phyloP scores from a whole-genome alignment of 2,113 vertebrate species.

The Saimiri boliviensis region DNA sequence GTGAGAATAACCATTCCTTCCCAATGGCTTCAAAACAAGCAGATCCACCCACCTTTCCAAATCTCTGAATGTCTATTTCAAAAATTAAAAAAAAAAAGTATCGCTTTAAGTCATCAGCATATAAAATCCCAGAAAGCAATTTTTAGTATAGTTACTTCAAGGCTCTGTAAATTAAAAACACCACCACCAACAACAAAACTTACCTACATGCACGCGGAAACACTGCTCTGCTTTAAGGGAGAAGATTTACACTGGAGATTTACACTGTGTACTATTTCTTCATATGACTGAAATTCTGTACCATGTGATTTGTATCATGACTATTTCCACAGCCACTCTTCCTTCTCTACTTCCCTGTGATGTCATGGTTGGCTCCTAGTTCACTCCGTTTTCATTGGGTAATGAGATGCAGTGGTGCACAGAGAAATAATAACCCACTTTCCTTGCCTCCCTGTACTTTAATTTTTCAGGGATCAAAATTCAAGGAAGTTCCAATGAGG shows the following conservation, averaged over 20 bases:
- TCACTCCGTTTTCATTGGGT: background rate
- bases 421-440: background rate
- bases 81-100: background rate
- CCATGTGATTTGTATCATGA: background rate
- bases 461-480: conserved; percentile 72
- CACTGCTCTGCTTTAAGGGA: background rate
- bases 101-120: background rate
- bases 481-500: conserved; percentile 52
- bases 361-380: background rate
- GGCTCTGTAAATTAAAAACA: background rate
- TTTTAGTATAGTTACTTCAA: background rate
- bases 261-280: background rate
- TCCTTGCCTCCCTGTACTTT: background rate
- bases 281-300: background rate
- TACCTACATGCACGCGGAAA: background rate
- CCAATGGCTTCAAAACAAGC: background rate
- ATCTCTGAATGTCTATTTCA: background rate
- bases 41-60: fast-evolving
- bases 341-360: background rate
- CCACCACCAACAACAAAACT: background rate
- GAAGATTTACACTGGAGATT: background rate
- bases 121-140: background rate
- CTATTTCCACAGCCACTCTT: background rate
- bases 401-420: background rate
- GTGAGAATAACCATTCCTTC: background rate